Percentiles rank a stretch among this genome's conserved stretches.
Conservation (phyloP, 2,888 invertebrate species). For the Cephus pygmeus region DNA sequence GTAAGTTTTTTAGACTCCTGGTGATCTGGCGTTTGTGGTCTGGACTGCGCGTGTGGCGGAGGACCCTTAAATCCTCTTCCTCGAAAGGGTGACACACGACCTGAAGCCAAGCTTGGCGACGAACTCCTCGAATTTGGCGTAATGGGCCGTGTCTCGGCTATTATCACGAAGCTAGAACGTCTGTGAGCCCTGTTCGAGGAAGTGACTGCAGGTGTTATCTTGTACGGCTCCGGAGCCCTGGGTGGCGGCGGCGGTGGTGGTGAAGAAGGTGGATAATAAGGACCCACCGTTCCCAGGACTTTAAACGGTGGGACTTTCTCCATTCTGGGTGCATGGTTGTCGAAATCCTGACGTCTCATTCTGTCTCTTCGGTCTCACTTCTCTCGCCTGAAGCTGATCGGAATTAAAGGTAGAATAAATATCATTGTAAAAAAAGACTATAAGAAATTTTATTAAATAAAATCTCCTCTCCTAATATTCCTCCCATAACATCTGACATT, state of each 20-base stretch:
- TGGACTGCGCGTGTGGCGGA: constrained; percentile 65
- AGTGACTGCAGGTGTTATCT: constrained; percentile 45
- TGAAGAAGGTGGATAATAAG: constrained; percentile 19
- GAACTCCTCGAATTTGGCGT: constrained; percentile 67
- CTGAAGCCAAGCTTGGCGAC: constrained; percentile 65
- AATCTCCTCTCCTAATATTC: not conserved
- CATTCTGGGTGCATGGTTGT: constrained; percentile 28
- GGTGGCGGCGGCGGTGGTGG: constrained; percentile 58
- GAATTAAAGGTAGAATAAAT: not conserved
- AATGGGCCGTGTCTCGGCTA: constrained; percentile 70
- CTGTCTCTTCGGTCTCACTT: not conserved
- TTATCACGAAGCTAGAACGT: constrained; percentile 77
- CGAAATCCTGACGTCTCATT: constrained; percentile 30
- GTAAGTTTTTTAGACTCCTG: not conserved
- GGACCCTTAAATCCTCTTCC: constrained; percentile 71
- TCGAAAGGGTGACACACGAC: constrained; percentile 72
- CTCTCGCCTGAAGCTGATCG: not conserved
- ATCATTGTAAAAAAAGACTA: not conserved
- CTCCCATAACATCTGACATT: not conserved
- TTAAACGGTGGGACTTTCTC: constrained; percentile 48
- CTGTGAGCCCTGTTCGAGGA: constrained; percentile 71
- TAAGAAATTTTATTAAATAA: not conserved
- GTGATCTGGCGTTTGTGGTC: constrained; percentile 68
- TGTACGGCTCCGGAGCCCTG: constrained; percentile 62
- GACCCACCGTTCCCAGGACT: constrained; percentile 39